A percentile compares a stretch with the other conserved stretches of the same genome.
Conservation (phyloP, 2,888 invertebrate genomes). For the Chrysomela aeneicollis region DNA sequence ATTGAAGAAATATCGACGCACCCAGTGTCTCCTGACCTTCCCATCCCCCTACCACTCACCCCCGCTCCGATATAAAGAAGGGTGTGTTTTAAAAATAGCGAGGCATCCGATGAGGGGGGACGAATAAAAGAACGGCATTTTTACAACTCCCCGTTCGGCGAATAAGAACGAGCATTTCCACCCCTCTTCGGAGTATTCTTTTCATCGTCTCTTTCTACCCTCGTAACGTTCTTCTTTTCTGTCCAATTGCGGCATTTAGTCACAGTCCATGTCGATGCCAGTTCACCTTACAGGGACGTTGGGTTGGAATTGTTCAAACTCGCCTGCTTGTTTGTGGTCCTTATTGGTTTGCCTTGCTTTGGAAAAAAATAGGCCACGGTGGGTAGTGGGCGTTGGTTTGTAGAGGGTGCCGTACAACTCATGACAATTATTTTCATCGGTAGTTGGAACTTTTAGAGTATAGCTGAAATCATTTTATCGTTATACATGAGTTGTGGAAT, state of each 20-base stretch:
- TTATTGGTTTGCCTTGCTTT: conserved; percentile 38
- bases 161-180: conserved; percentile 49
- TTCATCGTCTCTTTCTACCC: conserved; percentile 44
- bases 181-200: conserved; percentile 44
- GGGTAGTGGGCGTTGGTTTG: conserved; percentile 20
- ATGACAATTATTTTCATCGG: background rate
- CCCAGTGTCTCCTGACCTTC: conserved; percentile 21
- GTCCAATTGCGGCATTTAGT: conserved; percentile 44
- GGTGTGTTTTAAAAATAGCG: conserved; percentile 51
- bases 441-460: no score
- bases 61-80: conserved; percentile 38
- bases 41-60: conserved; percentile 32
- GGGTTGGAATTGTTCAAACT: conserved; percentile 38
- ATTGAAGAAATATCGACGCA: conserved; percentile 29
- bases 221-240: conserved; percentile 44
- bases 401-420: background rate
- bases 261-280: conserved; percentile 10
- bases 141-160: conserved; percentile 46
- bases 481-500: no score
- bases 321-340: conserved; percentile 31
- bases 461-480: no score
- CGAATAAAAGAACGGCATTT: conserved; percentile 49
- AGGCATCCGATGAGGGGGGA: conserved; percentile 41
- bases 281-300: conserved; percentile 20
- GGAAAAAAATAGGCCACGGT: conserved; percentile 22